Evolutionary conservation across 1,140 invertebrate species (phyloP), one percentile per base, ranked within the genome.

Genomic region (Papilio polyxenes): DNA sequence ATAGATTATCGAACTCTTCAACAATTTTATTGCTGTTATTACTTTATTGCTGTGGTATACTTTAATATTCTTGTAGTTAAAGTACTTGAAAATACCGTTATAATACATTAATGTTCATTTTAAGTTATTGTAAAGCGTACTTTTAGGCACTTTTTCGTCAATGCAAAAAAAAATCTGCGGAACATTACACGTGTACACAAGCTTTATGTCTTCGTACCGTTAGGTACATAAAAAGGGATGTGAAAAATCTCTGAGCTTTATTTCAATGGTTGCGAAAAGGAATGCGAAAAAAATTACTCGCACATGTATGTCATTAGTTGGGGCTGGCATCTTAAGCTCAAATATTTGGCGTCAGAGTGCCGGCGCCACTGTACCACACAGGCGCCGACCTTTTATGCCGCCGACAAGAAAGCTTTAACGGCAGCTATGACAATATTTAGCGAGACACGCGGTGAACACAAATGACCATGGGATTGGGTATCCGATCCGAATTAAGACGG

Each of bases 241-340:
- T 72, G 65, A 31, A 65, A 40, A 72, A 72, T 72, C 13, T 72
- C 31, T 44, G 75, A 20, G 51, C n/a, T 31, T 76, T 56, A 53
- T 75, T 76, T 76, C 65, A 65, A 37, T 37, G 65, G 23, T 37
- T 5, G 62, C 56, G 65, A 84, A 82, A 83, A 83, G 80, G 76
- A 80, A 86, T 85, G 82, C 74, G 69, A 75, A 92, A 91, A 92
- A 92, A 90, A 89, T 85, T 65, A 81, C 37, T 65, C 83, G 86
- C 92, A 93, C 88, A 91, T 94, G 93, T 92, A 90, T 90, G 84
- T 93, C 92, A 94, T 94, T 94, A 94, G 92, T 90, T 84, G 85
- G 83, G 85, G 80, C 65, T 78, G 86, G 86, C 85, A 87, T 88
- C 81, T 84, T 80, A 82, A 85, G 83, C 83, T 89, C 87, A 91